These are phyloP conservation scores for Artibeus jamaicensis DNA, from an alignment of 2,797 vertebrate species.

Conservation along the genomic window DNA sequence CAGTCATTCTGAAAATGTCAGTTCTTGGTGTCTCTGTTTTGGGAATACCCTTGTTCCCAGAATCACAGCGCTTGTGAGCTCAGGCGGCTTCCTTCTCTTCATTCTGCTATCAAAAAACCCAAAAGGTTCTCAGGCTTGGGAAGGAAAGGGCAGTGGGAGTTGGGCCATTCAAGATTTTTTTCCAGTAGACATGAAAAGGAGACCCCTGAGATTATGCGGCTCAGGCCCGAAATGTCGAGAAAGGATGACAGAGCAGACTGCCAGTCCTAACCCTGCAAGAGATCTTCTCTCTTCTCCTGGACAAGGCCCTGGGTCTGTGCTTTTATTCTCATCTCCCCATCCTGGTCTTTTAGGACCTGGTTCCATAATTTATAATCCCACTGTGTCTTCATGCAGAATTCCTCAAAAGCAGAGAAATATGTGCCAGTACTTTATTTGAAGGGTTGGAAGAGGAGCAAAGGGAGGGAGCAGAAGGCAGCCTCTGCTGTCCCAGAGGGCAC, in stretches of 20 bases:
- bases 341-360: not conserved
- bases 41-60: conserved; percentile 72
- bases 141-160: conserved; percentile 11
- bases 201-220: not conserved
- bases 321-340: not conserved
- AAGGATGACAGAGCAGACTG: not conserved
- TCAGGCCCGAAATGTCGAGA: not conserved
- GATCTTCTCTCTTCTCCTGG: not conserved
- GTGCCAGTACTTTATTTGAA: not conserved
- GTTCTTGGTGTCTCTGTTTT: conserved; percentile 50
- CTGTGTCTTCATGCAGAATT: not conserved
- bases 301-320: not conserved
- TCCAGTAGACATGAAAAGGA: not conserved
- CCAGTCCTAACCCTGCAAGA: not conserved
- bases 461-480: not conserved
- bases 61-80: conserved; percentile 22
- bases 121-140: not conserved
- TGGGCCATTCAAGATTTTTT: conserved; percentile 14
- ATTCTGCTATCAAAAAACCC: conserved; percentile 15
- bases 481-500: not conserved
- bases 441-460: not conserved
- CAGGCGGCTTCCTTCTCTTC: not conserved
- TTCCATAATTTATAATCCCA: not conserved
- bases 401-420: not conserved
- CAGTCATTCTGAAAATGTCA: conserved; percentile 73